A percentile compares a stretch with the other conserved stretches of the same genome.
phyloP scores from a whole-genome alignment of 2,888 invertebrate genomes.

The Sphaeridia pumilis region DNA sequence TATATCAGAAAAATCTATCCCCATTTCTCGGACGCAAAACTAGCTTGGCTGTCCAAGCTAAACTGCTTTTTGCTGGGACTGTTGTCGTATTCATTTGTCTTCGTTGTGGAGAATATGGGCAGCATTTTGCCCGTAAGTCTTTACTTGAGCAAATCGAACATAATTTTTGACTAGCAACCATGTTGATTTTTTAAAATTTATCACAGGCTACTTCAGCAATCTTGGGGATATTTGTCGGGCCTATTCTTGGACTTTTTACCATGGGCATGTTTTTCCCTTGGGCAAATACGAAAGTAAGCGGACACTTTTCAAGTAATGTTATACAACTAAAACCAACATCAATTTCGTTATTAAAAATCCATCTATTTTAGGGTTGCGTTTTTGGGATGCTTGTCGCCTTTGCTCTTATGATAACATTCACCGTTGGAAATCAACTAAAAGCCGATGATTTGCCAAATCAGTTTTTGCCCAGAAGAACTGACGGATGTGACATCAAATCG shows the following conservation, averaged over 20 bases:
- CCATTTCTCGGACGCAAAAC: conserved; percentile 37
- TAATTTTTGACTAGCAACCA: no score
- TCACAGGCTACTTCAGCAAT: conserved; percentile 11
- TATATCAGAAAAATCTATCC: conserved; percentile 31
- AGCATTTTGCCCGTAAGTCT: conserved; percentile 43
- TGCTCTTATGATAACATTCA: conserved; percentile 37
- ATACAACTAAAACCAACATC: no score
- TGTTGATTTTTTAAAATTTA: not conserved
- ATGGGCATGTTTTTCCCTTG: conserved; percentile 80
- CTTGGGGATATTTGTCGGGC: conserved; percentile 11
- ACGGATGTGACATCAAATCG: conserved; percentile 8
- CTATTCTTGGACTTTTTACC: conserved; percentile 14
- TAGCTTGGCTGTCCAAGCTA: conserved; percentile 42
- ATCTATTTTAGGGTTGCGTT: conserved; percentile 39
- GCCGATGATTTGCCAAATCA: conserved; percentile 23
- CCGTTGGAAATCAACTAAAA: conserved; percentile 37
- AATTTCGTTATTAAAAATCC: no score
- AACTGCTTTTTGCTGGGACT: conserved; percentile 43
- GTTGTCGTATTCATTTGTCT: conserved; percentile 43
- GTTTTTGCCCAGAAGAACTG: conserved; percentile 12
- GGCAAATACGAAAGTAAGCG: conserved; percentile 75
- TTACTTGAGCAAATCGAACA: conserved; percentile 15
- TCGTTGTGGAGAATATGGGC: conserved; percentile 44
- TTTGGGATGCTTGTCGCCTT: conserved; percentile 37
- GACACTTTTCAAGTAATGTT: not conserved